Evolutionary conservation across 2,797 vertebrate genomes (phyloP), one percentile per base, ranked within the genome.

Genomic region (Crocodylus rhombifer): DNA sequence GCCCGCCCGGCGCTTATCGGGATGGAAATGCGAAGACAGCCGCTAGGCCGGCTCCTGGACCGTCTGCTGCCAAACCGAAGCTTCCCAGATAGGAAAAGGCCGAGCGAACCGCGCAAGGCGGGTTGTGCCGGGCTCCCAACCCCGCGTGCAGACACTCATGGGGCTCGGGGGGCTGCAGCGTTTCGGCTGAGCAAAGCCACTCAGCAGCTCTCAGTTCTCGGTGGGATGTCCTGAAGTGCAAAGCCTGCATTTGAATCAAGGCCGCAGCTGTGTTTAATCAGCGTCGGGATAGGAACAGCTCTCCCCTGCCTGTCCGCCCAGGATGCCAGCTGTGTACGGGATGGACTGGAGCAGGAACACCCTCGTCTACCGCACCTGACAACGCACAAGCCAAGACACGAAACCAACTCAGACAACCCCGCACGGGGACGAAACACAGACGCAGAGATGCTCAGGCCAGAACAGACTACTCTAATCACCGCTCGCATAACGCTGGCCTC

Each of bases 1-100:
- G 95, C 82, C 95, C 65, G 77, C 42, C 42, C 42, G 42, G 81
- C 62, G 77, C 88, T 92, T 93, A 87, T 92, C 80, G 55, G 51
- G 16, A 64, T 36, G 83, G 95, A 93, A 92, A 96, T 81, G 51
- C 14, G 21, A 94, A 61, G 92, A 77, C 65, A 12, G 56, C 42
- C 33, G 42, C n/a, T 36, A 71, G 65, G 65, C 55, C 55, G 26
- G 15, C 16, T 77, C 55, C n/a, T 56, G 28, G 55, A n/a, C 16
- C 25, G 75, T 18, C 55, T 30, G 20, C 75, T 57, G 75, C 75
- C 51, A 77, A 36, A 42, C 36, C 36, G 69, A 21, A 42, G 23
- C 36, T 58, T 57, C 74, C 74, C 74, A 76, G 74, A n/a, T 56
- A 26, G 74, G 55, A 25, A 77, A 58, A 77, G 57, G n/a, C 18